Conservation (phyloP, 2,797 vertebrate genomes). For the Trematomus bernacchii region DNA sequence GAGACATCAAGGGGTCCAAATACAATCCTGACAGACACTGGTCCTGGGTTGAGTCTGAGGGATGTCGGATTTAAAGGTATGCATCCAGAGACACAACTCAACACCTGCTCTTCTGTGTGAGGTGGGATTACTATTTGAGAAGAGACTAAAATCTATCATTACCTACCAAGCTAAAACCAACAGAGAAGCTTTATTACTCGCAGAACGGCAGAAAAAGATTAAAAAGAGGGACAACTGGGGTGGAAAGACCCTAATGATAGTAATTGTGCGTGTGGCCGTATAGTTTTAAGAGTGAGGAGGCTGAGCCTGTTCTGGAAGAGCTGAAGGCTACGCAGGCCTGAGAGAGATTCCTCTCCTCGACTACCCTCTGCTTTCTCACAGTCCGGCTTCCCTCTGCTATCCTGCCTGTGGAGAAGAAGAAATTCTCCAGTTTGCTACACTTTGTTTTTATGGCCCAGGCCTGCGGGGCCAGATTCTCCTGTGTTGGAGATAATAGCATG, state of each 20-base stretch:
- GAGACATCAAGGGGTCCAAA: slow-evolving; percentile 41
- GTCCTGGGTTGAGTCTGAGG: slow-evolving; percentile 18
- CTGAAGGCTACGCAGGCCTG: slow-evolving; percentile 70
- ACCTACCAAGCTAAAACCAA: slow-evolving; percentile 45
- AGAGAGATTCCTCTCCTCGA: slow-evolving; percentile 56
- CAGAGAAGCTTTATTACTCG: slow-evolving; percentile 38
- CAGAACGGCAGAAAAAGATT: slow-evolving; percentile 44
- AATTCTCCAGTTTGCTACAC: slow-evolving; percentile 66
- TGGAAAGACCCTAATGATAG: slow-evolving; percentile 77
- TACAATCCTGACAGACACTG: slow-evolving; percentile 34
- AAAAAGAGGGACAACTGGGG: slow-evolving; percentile 53
- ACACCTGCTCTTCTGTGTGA: slow-evolving; percentile 6
- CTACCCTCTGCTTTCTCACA: slow-evolving; percentile 70
- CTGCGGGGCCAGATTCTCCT: slow-evolving; percentile 85
- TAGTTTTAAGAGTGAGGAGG: slow-evolving; percentile 73
- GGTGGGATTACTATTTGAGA: slow-evolving; percentile 18
- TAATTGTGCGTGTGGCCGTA: slow-evolving; percentile 69
- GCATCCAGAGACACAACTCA: slow-evolving; percentile 11
- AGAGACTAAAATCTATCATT: slow-evolving; percentile 39
- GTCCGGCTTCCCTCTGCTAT: slow-evolving; percentile 45
- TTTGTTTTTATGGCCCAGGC: slow-evolving; percentile 80
- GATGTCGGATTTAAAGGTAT: slow-evolving; percentile 36
- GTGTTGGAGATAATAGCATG: slow-evolving; percentile 84
- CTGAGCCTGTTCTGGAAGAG: slow-evolving; percentile 62
- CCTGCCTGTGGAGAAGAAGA: slow-evolving; percentile 58